Evolutionary conservation across 1,140 invertebrate genomes (phyloP).

Genomic region (Charaxes varanes): DNA sequence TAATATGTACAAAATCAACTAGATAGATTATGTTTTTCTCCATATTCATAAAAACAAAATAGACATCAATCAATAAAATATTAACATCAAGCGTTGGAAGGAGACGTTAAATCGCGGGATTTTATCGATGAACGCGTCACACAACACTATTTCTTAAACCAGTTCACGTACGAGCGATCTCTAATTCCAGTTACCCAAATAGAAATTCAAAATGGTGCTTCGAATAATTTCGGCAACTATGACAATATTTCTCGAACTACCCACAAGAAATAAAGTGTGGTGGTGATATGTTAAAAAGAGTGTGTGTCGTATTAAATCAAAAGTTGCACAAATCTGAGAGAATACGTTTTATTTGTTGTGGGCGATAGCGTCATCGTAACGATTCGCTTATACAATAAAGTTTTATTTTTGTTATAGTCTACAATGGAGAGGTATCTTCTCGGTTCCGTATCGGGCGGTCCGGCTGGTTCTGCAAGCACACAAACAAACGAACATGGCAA

Average conservation of each 20-base stretch:
- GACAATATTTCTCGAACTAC: slow-evolving; percentile 28
- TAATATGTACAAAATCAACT: no score
- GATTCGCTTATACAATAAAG: slow-evolving; percentile 27
- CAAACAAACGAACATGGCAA: slow-evolving; percentile 68
- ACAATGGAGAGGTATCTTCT: slow-evolving; percentile 43
- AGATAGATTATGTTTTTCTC: no score
- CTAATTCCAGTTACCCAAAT: no score
- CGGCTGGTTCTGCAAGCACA: slow-evolving; percentile 55
- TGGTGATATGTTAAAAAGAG: slow-evolving; percentile 23
- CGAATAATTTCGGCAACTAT: slow-evolving; percentile 33
- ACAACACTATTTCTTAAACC: no score
- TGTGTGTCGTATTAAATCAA: not conserved
- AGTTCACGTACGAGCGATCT: no score
- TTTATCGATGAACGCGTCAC: no score
- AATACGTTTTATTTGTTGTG: slow-evolving; percentile 26
- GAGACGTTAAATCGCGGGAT: no score
- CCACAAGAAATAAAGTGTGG: slow-evolving; percentile 62
- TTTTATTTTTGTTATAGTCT: slow-evolving; percentile 34
- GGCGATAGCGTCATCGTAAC: slow-evolving; percentile 18
- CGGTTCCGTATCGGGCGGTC: slow-evolving; percentile 23
- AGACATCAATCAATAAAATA: no score
- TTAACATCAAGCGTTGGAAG: no score
- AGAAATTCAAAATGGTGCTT: no score
- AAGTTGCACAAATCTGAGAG: not conserved
- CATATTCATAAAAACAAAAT: no score